A percentile compares a stretch with the other conserved stretches of the same genome.
These are phyloP conservation scores for Diploscapter pachys DNA, from an alignment of 1,140 invertebrate genomes.

Conservation along the genomic window DNA sequence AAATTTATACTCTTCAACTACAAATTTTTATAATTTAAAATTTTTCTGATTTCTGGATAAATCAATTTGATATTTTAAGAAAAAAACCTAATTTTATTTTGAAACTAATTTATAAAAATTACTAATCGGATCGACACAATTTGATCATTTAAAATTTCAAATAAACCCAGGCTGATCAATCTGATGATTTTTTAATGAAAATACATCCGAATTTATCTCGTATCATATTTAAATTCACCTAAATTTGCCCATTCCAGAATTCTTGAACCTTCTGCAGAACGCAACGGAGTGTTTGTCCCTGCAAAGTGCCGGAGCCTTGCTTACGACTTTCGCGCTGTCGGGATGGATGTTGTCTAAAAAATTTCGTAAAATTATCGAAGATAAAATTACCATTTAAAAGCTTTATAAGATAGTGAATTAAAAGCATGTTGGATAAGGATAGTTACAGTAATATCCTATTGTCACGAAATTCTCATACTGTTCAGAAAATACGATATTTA, in stretches of 20 bases:
- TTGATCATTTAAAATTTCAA: not conserved
- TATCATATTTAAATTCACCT: not conserved
- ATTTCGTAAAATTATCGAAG: conserved; percentile 4
- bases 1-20: not conserved
- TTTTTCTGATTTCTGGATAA: not conserved
- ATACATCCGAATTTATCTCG: not conserved
- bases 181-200: not conserved
- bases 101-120: too few relatives aligned
- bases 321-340: conserved; percentile 33
- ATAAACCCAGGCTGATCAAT: not conserved
- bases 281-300: conserved; percentile 39
- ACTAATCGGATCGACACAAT: not conserved
- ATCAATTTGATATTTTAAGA: too few relatives aligned
- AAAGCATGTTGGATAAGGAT: not conserved
- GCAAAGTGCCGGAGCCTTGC: conserved; percentile 39
- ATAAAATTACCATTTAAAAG: not conserved
- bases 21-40: not conserved
- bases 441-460: too few relatives aligned
- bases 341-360: conserved; percentile 42
- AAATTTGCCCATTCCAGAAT: conserved; percentile 40
- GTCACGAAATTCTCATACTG: too few relatives aligned
- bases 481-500: too few relatives aligned
- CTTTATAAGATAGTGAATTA: not conserved
- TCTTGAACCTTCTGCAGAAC: conserved; percentile 40
- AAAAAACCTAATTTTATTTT: too few relatives aligned